Evolutionary conservation across 2,797 vertebrate genomes (phyloP).

Genomic region (Taeniopygia guttata): DNA sequence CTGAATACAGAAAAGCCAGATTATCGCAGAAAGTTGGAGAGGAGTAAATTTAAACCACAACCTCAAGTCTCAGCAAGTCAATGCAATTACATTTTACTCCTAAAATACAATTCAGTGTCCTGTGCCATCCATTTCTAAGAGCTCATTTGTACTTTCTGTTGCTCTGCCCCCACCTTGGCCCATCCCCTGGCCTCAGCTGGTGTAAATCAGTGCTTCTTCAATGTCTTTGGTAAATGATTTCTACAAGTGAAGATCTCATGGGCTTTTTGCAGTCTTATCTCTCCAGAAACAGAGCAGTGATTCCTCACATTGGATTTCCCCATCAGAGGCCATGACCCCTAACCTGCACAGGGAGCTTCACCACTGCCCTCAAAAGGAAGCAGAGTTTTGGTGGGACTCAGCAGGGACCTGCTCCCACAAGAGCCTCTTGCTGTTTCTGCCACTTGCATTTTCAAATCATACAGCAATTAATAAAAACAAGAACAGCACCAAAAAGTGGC

Average conservation of each 20-base stretch:
- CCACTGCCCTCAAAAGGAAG: background rate
- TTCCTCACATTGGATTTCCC: rapidly evolving
- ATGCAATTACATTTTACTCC: background rate
- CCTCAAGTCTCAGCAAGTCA: background rate
- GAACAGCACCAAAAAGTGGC: background rate
- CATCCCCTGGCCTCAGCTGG: background rate
- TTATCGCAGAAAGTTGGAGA: background rate
- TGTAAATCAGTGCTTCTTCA: background rate
- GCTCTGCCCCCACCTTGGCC: background rate
- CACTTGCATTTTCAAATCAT: background rate
- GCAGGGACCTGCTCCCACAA: background rate
- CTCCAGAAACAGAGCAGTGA: background rate
- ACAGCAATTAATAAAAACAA: background rate
- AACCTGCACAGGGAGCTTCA: background rate
- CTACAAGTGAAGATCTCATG: background rate
- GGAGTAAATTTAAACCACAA: background rate
- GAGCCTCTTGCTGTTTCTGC: background rate
- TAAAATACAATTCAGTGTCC: background rate
- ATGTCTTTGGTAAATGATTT: background rate
- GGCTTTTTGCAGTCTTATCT: background rate
- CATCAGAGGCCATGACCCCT: background rate
- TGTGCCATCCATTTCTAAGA: background rate
- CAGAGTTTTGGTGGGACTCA: background rate
- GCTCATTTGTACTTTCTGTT: background rate
- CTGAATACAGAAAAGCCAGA: background rate